Evolutionary conservation across 2,888 invertebrate species (phyloP).

Genomic region (Acleris literana): DNA sequence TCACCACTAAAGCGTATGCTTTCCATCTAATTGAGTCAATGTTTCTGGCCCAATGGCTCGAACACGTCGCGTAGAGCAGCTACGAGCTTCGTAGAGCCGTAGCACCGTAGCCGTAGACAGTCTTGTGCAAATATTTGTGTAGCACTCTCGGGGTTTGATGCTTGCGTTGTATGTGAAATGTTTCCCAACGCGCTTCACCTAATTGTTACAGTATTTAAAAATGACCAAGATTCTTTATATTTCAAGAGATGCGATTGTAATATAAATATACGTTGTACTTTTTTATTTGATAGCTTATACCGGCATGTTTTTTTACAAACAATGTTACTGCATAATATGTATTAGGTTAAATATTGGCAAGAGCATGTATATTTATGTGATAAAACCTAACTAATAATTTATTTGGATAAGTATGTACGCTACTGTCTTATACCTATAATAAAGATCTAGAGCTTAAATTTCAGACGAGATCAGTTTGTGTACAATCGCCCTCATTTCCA

Average conservation of each 20-base stretch:
- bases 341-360: too few species aligned
- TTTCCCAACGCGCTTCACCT: constrained; percentile 44
- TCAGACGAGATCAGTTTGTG: too few species aligned
- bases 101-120: constrained; percentile 53
- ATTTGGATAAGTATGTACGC: too few species aligned
- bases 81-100: constrained; percentile 59
- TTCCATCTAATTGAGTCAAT: constrained; percentile 77
- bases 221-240: not conserved
- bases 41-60: constrained; percentile 70
- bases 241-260: not conserved
- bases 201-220: constrained; percentile 14
- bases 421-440: too few species aligned
- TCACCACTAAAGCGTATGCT: constrained; percentile 73
- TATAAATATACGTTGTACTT: not conserved
- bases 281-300: too few species aligned
- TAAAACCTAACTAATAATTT: too few species aligned
- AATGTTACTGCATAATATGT: too few species aligned
- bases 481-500: too few species aligned
- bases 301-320: too few species aligned
- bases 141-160: constrained; percentile 51
- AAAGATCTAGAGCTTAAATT: too few species aligned
- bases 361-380: too few species aligned
- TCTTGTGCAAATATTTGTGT: constrained; percentile 65
- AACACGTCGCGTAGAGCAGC: constrained; percentile 65
- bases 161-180: constrained; percentile 43